Evolutionary conservation across 2,113 vertebrate genomes (phyloP).

Genomic region (Dipodomys stephensi): DNA sequence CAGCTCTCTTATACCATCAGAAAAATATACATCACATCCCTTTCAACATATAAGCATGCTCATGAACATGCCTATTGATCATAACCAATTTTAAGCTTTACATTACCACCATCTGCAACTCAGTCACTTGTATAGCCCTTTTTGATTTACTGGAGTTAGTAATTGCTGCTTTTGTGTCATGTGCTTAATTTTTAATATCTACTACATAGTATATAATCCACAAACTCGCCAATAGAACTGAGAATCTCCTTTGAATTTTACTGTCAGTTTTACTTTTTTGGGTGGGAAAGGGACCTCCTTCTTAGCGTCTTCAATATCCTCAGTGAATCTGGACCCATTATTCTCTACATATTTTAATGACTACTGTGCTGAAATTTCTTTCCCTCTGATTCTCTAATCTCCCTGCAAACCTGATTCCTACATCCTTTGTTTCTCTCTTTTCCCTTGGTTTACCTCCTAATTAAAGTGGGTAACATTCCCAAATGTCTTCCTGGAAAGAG

Average conservation of each 20-base stretch:
- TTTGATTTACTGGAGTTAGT: background rate
- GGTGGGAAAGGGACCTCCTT: background rate
- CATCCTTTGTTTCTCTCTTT: background rate
- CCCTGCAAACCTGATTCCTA: background rate
- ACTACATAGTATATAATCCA: background rate
- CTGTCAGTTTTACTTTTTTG: background rate
- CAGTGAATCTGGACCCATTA: background rate
- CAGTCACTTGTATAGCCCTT: background rate
- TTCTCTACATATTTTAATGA: background rate
- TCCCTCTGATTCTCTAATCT: background rate
- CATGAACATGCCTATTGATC: background rate
- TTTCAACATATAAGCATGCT: background rate
- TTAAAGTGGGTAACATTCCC: background rate
- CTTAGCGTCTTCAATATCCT: background rate
- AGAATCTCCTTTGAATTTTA: slow-evolving; percentile 37
- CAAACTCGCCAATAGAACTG: background rate
- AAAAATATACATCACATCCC: background rate
- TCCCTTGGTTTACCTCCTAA: background rate
- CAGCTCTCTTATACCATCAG: background rate
- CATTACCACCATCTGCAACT: background rate
- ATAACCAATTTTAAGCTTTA: background rate
- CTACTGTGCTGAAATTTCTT: background rate
- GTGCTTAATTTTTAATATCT: slow-evolving; percentile 33
- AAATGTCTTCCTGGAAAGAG: background rate
- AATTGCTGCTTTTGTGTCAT: background rate